Percentiles rank a stretch among this genome's conserved stretches.
These are phyloP conservation scores for Echinops telfairi DNA, from an alignment of 2,113 vertebrate genomes.

Conservation along the genomic window DNA sequence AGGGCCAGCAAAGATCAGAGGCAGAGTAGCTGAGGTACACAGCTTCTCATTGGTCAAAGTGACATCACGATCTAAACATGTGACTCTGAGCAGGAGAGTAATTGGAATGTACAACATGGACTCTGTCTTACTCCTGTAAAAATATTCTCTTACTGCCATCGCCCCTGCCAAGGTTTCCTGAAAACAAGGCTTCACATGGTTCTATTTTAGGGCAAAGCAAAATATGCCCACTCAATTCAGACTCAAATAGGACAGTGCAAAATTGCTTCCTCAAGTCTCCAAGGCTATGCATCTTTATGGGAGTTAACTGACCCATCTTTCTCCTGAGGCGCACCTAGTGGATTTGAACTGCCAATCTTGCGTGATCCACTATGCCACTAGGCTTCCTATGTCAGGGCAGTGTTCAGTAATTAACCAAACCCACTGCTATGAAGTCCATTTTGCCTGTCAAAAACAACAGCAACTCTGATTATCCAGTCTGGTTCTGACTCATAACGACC, in stretches of 20 bases:
- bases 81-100: conserved; percentile 32
- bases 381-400: neutral
- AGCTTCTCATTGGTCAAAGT: conserved; percentile 20
- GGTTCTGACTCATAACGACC: too few relatives aligned
- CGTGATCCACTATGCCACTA: too few relatives aligned
- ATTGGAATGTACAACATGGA: conserved; percentile 42
- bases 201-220: neutral
- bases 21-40: neutral
- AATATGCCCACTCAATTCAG: too few relatives aligned
- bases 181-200: neutral
- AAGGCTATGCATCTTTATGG: too few relatives aligned
- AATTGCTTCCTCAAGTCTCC: too few relatives aligned
- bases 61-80: conserved; percentile 26
- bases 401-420: neutral
- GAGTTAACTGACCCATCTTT: too few relatives aligned
- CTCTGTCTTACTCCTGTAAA: neutral
- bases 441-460: too few relatives aligned
- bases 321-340: too few relatives aligned
- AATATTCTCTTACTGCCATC: neutral
- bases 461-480: neutral
- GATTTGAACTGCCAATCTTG: too few relatives aligned
- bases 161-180: neutral
- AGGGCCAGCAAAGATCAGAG: neutral
- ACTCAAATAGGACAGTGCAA: too few relatives aligned
- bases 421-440: too few relatives aligned